A percentile compares a stretch with the other conserved stretches of the same genome.
Evolutionary conservation across 2,113 vertebrate genomes (phyloP).

Genomic region (Galbula dea): DNA sequence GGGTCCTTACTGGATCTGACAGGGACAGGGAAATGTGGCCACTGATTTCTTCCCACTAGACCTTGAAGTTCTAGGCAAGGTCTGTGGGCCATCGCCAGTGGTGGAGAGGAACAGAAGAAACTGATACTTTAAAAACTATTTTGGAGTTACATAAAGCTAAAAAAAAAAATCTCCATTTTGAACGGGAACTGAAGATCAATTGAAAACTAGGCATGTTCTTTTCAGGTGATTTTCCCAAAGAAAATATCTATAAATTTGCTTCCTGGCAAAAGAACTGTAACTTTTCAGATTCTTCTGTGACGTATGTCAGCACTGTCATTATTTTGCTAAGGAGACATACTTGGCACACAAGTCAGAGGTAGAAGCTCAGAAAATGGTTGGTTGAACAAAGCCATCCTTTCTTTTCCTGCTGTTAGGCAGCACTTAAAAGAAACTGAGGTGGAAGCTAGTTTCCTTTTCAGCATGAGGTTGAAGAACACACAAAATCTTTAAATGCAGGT

Average conservation of each 20-base stretch:
- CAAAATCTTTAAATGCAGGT: slow-evolving; percentile 56
- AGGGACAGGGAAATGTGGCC: neutral
- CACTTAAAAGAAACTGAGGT: slow-evolving; percentile 51
- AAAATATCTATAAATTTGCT: neutral
- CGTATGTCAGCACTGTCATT: neutral
- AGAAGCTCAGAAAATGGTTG: slow-evolving; percentile 30
- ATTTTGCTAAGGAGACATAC: neutral
- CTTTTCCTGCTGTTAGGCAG: slow-evolving; percentile 38
- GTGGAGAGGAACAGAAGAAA: neutral
- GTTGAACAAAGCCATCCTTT: slow-evolving; percentile 45
- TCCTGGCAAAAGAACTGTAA: neutral
- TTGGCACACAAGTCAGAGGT: neutral
- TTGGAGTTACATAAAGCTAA: neutral
- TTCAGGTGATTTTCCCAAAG: neutral
- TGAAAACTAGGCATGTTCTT: neutral
- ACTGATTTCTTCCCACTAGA: neutral
- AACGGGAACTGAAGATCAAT: neutral
- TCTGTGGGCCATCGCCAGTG: neutral
- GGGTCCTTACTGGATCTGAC: neutral
- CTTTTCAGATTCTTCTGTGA: neutral
- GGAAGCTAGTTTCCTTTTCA: slow-evolving; percentile 49
- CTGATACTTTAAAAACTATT: neutral
- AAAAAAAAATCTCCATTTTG: neutral
- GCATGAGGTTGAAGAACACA: slow-evolving; percentile 44
- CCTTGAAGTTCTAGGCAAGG: neutral